Base-by-base conservation (phyloP, 2,113 vertebrate species). In the Oplegnathus fasciatus region DNA sequence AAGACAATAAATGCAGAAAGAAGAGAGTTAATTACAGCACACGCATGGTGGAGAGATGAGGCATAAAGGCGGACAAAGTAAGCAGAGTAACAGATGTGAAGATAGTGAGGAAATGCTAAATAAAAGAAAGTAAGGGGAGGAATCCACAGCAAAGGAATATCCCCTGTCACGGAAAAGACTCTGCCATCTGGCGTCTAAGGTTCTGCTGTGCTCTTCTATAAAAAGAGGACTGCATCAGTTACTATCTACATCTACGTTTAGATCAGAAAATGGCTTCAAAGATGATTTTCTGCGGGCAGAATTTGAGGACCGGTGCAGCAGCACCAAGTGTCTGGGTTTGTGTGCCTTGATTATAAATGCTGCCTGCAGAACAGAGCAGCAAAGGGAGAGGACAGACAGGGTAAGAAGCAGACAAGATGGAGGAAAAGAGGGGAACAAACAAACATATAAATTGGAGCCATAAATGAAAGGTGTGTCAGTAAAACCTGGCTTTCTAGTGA, bases 401-500 rank as follows among this genome's bases (percentile, higher is more conserved):
- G 77, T 50, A 4, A 44, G 20, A 67, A 26, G 30, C 78, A 22
- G 14, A 71, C 11, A 57, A 34, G 46, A 83, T 55, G 37, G 64
- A 71, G 34, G 65, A 20, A 50, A 28, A 62, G 42, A 40, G 14
- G 5, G 30, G 4, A 54, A 24, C 26, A 61, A 46, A 48, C 20
- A 50, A 26, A 69, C 28, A 52, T 18, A 6, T 9, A 48, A 30
- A 42, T 9, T 30, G 15, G 13, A 20, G 2, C 54, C 17, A 40
- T 50, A 9, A 37, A 62, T 15, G 17, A 74, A 70, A 6, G 40
- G 68, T 20, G 52, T 5, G 1, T 20, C 17, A 54, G 61, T 17
- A 60, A 24, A 75, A 46, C 42, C 26, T 70, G 55, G 32, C 20
- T 66, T 60, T 67, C 20, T 40, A 67, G 30, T 76, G 78, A 70